Percentiles rank a stretch among this genome's conserved stretches.
phyloP scores from a whole-genome alignment of 2,113 vertebrate genomes.

The Raphicerus campestris region DNA sequence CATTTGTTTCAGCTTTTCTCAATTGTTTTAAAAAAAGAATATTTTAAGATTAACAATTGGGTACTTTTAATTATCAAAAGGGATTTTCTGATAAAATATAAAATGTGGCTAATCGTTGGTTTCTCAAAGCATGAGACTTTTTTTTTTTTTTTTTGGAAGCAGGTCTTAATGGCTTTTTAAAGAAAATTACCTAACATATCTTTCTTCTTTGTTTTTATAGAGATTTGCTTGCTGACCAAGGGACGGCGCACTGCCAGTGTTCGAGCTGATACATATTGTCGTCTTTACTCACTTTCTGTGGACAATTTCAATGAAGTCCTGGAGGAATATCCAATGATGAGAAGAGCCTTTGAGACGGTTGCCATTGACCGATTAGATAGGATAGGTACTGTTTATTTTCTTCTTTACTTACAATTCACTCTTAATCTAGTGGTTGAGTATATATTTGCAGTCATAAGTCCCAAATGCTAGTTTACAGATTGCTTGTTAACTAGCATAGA shows the following conservation, averaged over 20 bases:
- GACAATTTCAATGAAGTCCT: constrained; percentile 99
- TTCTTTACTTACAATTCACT: background rate
- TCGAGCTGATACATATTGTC: constrained; percentile 96
- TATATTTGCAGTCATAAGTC: background rate
- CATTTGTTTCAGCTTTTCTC: background rate
- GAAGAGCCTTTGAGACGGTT: constrained; percentile 97
- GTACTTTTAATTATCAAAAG: background rate
- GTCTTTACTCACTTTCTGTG: constrained; percentile 96
- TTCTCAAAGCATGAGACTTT: background rate
- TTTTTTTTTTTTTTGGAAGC: background rate
- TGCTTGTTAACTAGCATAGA: background rate
- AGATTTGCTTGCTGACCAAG: constrained; percentile 98
- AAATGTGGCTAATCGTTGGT: background rate
- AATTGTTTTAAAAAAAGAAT: background rate
- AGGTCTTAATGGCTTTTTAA: background rate
- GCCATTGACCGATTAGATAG: constrained; percentile 97
- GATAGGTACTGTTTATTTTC: constrained; percentile 84
- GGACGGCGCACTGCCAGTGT: constrained; percentile 97
- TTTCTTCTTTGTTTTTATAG: constrained; percentile 76
- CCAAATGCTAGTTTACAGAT: background rate
- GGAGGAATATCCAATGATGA: constrained; percentile 99
- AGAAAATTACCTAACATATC: background rate
- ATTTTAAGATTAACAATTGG: background rate
- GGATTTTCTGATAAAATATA: background rate
- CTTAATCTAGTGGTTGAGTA: background rate